Evolutionary conservation across 2,888 invertebrate species (phyloP).

Genomic region (Archips xylosteana): DNA sequence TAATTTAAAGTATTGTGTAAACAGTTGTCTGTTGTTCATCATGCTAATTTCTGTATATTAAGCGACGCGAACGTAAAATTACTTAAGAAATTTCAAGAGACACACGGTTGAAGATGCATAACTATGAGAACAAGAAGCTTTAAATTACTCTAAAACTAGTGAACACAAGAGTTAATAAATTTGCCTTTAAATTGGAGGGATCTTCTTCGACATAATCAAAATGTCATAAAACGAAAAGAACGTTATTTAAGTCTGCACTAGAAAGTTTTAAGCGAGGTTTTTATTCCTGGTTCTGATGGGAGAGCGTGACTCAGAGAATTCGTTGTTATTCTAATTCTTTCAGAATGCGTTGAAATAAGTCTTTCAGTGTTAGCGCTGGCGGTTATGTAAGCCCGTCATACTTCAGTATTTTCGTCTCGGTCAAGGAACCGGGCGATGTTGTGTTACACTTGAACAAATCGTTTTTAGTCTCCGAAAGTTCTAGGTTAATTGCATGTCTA

Average conservation of each 20-base stretch:
- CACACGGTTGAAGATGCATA: background rate
- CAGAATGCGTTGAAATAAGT: constrained; percentile 41
- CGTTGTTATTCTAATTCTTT: constrained; percentile 27
- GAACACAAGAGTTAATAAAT: constrained; percentile 2
- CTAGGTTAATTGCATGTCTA: constrained; percentile 50
- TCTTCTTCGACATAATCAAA: background rate
- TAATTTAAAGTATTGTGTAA: constrained; percentile 21
- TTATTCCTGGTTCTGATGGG: constrained; percentile 14
- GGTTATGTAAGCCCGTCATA: constrained; percentile 46
- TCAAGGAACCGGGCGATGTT: constrained; percentile 60
- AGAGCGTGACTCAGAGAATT: constrained; percentile 25
- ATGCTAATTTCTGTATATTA: constrained; percentile 8
- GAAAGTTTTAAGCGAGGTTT: constrained; percentile 16
- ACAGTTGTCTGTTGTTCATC: constrained; percentile 15
- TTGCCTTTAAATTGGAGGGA: constrained; percentile 1
- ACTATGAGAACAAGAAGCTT: background rate
- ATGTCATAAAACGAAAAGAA: constrained; percentile 16
- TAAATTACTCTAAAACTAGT: background rate
- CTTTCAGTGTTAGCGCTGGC: constrained; percentile 24
- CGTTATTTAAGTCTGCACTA: background rate
- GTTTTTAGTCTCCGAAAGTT: constrained; percentile 44
- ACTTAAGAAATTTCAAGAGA: background rate
- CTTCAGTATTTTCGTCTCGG: constrained; percentile 59
- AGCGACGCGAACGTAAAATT: background rate
- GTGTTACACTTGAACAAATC: constrained; percentile 32